These are phyloP conservation scores for Caenorhabditis afra DNA, from an alignment of 2,888 invertebrate species.

Conservation along the genomic window DNA sequence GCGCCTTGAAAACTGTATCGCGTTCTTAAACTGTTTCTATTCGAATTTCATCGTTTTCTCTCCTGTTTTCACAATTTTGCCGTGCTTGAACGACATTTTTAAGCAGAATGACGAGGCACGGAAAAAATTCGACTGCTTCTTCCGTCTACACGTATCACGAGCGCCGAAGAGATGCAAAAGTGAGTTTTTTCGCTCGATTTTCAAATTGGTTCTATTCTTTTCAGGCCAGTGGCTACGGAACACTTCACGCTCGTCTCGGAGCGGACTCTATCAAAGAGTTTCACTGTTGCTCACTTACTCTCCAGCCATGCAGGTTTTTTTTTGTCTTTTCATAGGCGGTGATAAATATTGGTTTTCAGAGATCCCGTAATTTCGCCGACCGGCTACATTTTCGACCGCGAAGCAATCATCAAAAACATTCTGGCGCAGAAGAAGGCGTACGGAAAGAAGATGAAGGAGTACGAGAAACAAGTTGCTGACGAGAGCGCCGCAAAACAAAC, in stretches of 20 bases:
- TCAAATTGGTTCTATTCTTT: background rate
- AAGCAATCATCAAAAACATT: conserved; percentile 95
- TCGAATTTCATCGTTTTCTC: too few relatives aligned
- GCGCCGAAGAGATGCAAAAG: conserved; percentile 93
- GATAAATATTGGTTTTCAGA: conserved; percentile 61
- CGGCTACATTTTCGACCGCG: conserved; percentile 96
- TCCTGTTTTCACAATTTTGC: too few relatives aligned
- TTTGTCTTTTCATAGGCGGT: conserved; percentile 10
- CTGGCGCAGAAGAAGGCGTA: conserved; percentile 94
- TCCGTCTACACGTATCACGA: conserved; percentile 99
- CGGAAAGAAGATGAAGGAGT: conserved; percentile 91
- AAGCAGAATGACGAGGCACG: conserved; percentile 86
- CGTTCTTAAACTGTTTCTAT: too few relatives aligned
- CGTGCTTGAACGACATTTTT: background rate
- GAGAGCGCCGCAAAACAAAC: conserved; percentile 66
- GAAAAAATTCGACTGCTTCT: conserved; percentile 97
- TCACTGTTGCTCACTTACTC: conserved; percentile 95
- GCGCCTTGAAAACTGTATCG: too few relatives aligned
- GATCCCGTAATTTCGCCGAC: conserved; percentile 83
- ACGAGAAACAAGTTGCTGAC: conserved; percentile 83
- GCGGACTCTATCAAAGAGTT: conserved; percentile 96
- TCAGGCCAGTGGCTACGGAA: conserved; percentile 88
- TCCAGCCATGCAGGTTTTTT: conserved; percentile 91
- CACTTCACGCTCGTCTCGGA: conserved; percentile 86
- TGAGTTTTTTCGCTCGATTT: conserved; percentile 1